Base-by-base conservation (phyloP, 2,113 vertebrate genomes). In the Cheilinus undulatus region DNA sequence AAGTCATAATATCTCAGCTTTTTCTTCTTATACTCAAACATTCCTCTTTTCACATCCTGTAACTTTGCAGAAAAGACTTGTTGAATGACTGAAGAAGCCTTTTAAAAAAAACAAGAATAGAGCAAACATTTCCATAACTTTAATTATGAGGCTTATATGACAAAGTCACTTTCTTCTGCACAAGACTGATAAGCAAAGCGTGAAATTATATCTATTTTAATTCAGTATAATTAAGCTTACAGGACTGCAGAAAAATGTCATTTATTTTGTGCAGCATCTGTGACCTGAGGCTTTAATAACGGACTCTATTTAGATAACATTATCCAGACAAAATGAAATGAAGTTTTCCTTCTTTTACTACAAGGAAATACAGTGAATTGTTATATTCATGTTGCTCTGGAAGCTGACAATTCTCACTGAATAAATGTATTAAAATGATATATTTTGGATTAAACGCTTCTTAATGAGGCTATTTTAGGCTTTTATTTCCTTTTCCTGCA, bases 181-280 rank as follows among this genome's bases (percentile, higher is more conserved):
- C 49, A 15, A 68, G 36, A 73, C 77, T 52, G 76, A 74, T 68
- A 38, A 68, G 20, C 57, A 3, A 23, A 61, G 73, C 12, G 36
- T 69, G 73, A 76, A 83, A 80, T 86, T 8, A 62, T 36, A 19
- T 45, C 19, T 19, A 7, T 63, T 54, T 13, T 34, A 28, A 58
- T 70, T 52, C 30, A 15, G 26, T 45, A 23, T 73, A 48, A 36
- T 54, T 76, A 43, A 49, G 59, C 38, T 30, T 45, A 11, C 9
- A 49, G 19, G 10, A 65, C 40, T 30, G 76, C 12, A 42, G 38
- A 65, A 65, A 59, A 83, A 61, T 46, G 26, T 65, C 13, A 75
- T 80, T 81, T 78, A 69, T 72, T 80, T 72, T 77, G 65, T 24
- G 48, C 80, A 59, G 28, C 64, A 26, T 73, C 68, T 83, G 69